These are phyloP conservation scores for Micromys minutus DNA, from an alignment of 2,113 vertebrate genomes.

Conservation along the genomic window DNA sequence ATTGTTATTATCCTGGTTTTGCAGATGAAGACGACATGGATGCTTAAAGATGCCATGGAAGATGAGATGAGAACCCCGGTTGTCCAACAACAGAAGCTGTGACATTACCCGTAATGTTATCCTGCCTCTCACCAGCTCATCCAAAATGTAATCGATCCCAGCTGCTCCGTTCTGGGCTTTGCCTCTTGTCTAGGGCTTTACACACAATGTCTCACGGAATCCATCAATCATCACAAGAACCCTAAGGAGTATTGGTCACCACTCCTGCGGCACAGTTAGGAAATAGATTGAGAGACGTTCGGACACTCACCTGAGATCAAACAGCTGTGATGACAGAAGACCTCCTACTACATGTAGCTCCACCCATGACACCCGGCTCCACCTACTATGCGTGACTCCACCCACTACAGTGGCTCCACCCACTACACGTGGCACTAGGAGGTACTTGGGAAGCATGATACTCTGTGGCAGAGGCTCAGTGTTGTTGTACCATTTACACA, in stretches of 20 bases:
- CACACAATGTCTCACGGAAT: not conserved
- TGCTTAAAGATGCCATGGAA: not conserved
- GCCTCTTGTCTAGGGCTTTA: not conserved
- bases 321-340: not conserved
- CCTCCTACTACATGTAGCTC: not conserved
- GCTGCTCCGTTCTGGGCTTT: not conserved
- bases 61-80: not conserved
- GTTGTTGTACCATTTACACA: not conserved
- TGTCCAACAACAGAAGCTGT: not conserved
- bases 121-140: not conserved
- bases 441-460: not conserved
- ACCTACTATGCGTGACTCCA: no score
- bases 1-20: not conserved
- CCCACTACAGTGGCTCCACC: no score
- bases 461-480: not conserved
- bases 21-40: not conserved
- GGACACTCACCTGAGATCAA: not conserved
- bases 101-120: not conserved
- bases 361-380: no score
- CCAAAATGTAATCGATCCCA: not conserved
- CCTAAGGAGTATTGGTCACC: not conserved
- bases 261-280: not conserved
- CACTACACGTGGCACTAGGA: not conserved
- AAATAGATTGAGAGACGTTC: not conserved
- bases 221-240: not conserved